Base-by-base conservation (phyloP, 2,797 vertebrate species). In the Rhinichthys osculus region DNA sequence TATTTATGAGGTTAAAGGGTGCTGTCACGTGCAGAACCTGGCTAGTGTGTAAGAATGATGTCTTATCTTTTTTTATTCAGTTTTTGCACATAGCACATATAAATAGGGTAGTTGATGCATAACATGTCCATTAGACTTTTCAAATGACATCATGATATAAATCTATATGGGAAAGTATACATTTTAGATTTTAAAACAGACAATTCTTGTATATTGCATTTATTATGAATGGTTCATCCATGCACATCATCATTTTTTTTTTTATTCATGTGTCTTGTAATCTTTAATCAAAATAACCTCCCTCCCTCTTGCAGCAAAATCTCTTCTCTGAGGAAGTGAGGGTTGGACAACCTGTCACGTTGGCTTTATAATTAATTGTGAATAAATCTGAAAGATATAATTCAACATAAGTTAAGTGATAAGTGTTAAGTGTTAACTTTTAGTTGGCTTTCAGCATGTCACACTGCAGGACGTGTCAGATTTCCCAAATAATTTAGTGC, bases 1-100 rank as follows among this genome's bases (percentile, higher is more conserved):
- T 74, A 47, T 57, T 81, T 62, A 77, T 81, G 62, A 74, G 40
- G 67, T 21, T 35, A 35, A 73, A 59, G 27, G 35, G 19, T 47
- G 16, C 3, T 1, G 17, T 59, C 70, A 83, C 16, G 27, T 73
- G 54, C 81, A 33, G 7, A 62, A 19, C 66, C 52, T 0, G 21
- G 42, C n/a, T 19, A 16, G 67, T 30, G 21, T 62, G 30, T 2
- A 4, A 40, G 35, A 57, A 47, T 50, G 11, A 66, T 44, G 14
- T 16, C 10, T 80, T 23, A 33, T 33, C 10, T 40, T 40, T 23
- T 40, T 30, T 19, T 35, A 11, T 76, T 23, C 0, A 3, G 54
- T 54, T 54, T 73, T 52, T 52, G 8, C 72, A 30, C 62, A 30
- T 50, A 73, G 8, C 72, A 30, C 62, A 30, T 30, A 30, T 16